These are phyloP conservation scores for Ptilodon capucinus DNA, from an alignment of 2,888 invertebrate species.

Conservation along the genomic window DNA sequence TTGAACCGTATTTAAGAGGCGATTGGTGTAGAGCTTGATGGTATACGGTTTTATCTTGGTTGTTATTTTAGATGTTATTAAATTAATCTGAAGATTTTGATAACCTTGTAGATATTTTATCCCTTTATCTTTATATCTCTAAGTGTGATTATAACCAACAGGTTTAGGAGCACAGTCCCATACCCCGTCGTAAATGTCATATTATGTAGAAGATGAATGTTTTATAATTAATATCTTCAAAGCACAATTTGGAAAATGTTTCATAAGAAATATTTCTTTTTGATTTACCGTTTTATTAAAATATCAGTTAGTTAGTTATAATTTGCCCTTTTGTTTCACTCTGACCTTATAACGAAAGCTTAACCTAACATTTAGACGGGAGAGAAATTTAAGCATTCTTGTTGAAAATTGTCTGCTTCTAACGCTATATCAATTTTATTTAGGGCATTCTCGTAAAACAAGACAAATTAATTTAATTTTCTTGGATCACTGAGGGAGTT, in stretches of 20 bases:
- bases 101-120: too few relatives aligned
- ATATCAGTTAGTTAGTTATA: background rate
- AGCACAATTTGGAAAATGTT: too few relatives aligned
- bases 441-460: constrained; percentile 1
- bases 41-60: constrained; percentile 1
- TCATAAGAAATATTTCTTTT: too few relatives aligned
- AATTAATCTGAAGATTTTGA: too few relatives aligned
- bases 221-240: too few relatives aligned
- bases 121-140: too few relatives aligned
- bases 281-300: background rate
- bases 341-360: background rate
- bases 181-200: too few relatives aligned
- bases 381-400: constrained; percentile 1
- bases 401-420: constrained; percentile 2
- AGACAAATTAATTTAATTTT: constrained; percentile 7
- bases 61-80: background rate
- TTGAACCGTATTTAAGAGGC: constrained; percentile 32
- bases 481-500: constrained; percentile 2
- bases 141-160: too few relatives aligned
- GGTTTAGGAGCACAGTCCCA: too few relatives aligned
- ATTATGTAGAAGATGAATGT: too few relatives aligned
- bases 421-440: constrained; percentile 4
- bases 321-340: background rate
- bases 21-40: constrained; percentile 22
- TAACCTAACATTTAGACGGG: background rate